Percentiles rank a stretch among this genome's conserved stretches.
phyloP scores from a whole-genome alignment of 1,140 invertebrate genomes.

The Campoletis sonorensis region DNA sequence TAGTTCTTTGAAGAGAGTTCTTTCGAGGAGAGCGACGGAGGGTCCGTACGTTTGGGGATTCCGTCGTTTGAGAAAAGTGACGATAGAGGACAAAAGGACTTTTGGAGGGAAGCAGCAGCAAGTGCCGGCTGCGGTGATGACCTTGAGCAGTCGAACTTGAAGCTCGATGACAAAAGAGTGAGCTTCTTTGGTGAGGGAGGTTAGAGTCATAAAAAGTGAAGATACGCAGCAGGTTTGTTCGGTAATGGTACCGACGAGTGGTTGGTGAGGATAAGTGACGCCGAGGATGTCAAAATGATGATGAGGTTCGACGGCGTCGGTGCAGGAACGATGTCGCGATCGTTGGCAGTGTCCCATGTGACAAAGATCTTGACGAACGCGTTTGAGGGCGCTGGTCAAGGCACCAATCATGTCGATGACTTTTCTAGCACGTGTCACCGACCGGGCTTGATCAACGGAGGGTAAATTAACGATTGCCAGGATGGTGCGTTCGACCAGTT shows the following conservation, averaged over 20 bases:
- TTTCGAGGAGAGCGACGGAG: conserved; percentile 76
- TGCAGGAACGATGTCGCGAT: conserved; percentile 76
- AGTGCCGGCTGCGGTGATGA: conserved; percentile 78
- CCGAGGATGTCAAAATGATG: conserved; percentile 81
- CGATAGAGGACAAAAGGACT: conserved; percentile 67
- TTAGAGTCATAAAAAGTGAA: conserved; percentile 78
- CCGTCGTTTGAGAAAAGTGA: conserved; percentile 69
- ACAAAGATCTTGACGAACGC: conserved; percentile 77
- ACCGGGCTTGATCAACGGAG: conserved; percentile 69
- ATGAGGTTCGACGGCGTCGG: conserved; percentile 70
- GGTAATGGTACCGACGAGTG: conserved; percentile 56
- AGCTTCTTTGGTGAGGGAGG: conserved; percentile 75
- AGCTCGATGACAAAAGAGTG: conserved; percentile 71
- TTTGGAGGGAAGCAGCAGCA: conserved; percentile 82
- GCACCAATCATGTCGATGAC: conserved; percentile 79
- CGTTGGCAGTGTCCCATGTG: conserved; percentile 77
- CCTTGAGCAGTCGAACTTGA: conserved; percentile 76
- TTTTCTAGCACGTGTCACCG: conserved; percentile 75
- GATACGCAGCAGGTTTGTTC: conserved; percentile 77
- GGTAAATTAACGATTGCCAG: conserved; percentile 78
- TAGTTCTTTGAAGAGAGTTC: conserved; percentile 79
- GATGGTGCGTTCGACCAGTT: conserved; percentile 78
- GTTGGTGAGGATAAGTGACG: conserved; percentile 62
- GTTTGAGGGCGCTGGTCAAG: conserved; percentile 78
- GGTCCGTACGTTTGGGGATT: conserved; percentile 65